A percentile compares a stretch with the other conserved stretches of the same genome.
Evolutionary conservation across 2,888 invertebrate genomes (phyloP).

Genomic region (Erynnis tages): DNA sequence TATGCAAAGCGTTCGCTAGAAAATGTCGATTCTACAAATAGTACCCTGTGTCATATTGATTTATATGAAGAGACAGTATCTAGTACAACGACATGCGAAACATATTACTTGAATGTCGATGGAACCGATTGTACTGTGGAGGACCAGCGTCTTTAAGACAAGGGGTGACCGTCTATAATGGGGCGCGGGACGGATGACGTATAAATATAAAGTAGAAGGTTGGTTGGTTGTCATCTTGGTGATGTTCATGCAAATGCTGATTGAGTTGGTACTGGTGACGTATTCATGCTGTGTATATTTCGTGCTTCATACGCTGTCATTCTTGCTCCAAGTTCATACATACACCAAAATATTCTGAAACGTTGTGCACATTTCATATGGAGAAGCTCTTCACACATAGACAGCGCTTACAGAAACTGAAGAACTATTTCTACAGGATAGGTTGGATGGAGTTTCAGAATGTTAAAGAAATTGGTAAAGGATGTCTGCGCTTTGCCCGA

Average conservation of each 20-base stretch:
- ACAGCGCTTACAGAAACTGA: no score
- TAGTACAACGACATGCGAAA: constrained; percentile 49
- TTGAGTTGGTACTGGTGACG: not conserved
- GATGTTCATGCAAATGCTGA: constrained; percentile 2
- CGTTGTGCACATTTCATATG: no score
- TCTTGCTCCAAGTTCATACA: no score
- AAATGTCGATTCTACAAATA: constrained; percentile 60
- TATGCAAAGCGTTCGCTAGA: constrained; percentile 59
- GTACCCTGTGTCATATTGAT: constrained; percentile 51
- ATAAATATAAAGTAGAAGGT: constrained; percentile 13
- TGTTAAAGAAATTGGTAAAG: no score
- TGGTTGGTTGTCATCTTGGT: not conserved
- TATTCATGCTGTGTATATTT: no score
- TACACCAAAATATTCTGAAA: no score
- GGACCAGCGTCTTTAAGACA: constrained; percentile 12
- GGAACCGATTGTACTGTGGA: constrained; percentile 21
- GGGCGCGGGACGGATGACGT: not conserved
- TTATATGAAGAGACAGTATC: constrained; percentile 53
- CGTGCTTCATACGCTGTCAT: no score
- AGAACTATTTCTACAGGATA: no score
- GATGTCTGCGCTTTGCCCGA: no score
- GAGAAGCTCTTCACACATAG: no score
- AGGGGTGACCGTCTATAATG: constrained; percentile 10
- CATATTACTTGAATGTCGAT: constrained; percentile 32
- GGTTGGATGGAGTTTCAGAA: no score